Conservation (phyloP, 2,888 invertebrate genomes). For the Sclerodermus sp. region DNA sequence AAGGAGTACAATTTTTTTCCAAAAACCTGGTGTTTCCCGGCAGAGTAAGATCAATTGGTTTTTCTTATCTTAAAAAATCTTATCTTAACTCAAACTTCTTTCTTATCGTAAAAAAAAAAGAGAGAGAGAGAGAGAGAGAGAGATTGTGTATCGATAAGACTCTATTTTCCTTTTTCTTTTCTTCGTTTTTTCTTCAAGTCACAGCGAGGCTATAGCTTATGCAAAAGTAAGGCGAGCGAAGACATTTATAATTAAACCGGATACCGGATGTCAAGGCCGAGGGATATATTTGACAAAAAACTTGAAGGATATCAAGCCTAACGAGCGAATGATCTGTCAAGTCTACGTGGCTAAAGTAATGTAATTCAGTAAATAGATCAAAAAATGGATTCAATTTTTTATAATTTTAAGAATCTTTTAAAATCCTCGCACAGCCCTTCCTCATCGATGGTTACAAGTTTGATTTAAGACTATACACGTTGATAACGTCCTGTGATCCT, state of each 20-base stretch:
- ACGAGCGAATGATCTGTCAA: slow-evolving; percentile 86
- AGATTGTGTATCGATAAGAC: too few relatives aligned
- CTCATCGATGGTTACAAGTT: slow-evolving; percentile 92
- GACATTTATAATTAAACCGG: slow-evolving; percentile 89
- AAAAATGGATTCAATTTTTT: not conserved
- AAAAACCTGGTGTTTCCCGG: slow-evolving; percentile 91
- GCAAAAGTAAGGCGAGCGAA: slow-evolving; percentile 71
- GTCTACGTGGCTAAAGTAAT: slow-evolving; percentile 69
- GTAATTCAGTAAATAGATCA: not conserved
- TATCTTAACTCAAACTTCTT: slow-evolving; percentile 3
- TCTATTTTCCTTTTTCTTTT: not conserved
- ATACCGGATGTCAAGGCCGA: slow-evolving; percentile 86
- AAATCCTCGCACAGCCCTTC: slow-evolving; percentile 66
- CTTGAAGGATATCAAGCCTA: slow-evolving; percentile 77
- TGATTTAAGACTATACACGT: slow-evolving; percentile 83
- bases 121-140: too few relatives aligned
- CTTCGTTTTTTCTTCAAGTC: slow-evolving; percentile 55
- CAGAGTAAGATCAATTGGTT: slow-evolving; percentile 72
- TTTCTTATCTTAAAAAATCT: slow-evolving; percentile 1
- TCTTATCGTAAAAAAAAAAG: too few relatives aligned
- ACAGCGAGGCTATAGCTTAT: slow-evolving; percentile 74
- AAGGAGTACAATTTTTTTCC: slow-evolving; percentile 91
- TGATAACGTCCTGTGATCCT: slow-evolving; percentile 90
- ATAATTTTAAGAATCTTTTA: slow-evolving; percentile 4
- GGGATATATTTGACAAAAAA: slow-evolving; percentile 86